Percentiles rank a stretch among this genome's conserved stretches.
These are phyloP conservation scores for Daktulosphaira vitifoliae DNA, from an alignment of 1,140 invertebrate genomes.

Conservation along the genomic window DNA sequence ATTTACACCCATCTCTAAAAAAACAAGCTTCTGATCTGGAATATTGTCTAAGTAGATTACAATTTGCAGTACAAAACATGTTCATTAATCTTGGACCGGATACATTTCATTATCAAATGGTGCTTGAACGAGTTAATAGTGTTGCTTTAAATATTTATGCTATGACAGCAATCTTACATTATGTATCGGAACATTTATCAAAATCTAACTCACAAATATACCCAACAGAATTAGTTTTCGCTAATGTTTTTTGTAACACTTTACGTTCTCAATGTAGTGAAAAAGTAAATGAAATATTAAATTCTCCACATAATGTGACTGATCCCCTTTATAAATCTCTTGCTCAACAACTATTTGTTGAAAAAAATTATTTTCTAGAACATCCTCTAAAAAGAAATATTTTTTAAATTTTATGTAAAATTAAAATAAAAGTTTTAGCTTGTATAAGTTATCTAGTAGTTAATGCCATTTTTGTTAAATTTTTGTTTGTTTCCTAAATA, in stretches of 20 bases:
- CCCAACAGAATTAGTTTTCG: conserved; percentile 12
- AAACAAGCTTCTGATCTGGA: conserved; percentile 18
- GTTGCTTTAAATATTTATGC: conserved; percentile 6
- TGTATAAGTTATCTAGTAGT: too few relatives aligned
- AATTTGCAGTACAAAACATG: conserved; percentile 18
- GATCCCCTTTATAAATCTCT: conserved; percentile 9
- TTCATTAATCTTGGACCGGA: conserved; percentile 25
- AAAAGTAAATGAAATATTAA: conserved; percentile 5
- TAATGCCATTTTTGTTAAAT: neutral
- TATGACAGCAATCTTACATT: neutral
- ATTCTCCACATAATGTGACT: conserved; percentile 19
- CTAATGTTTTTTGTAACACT: conserved; percentile 13
- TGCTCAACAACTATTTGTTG: neutral
- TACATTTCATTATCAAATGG: conserved; percentile 21
- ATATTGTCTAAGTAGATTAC: conserved; percentile 14
- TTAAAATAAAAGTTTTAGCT: too few relatives aligned
- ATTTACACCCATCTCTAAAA: conserved; percentile 6
- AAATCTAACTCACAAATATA: neutral
- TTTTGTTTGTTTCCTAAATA: conserved; percentile 32
- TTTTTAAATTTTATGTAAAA: conserved; percentile 1
- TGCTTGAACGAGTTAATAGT: conserved; percentile 12
- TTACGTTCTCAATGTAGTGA: neutral
- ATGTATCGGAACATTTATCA: conserved; percentile 2
- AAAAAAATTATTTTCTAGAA: conserved; percentile 20
- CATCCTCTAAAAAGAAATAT: conserved; percentile 29